These are phyloP conservation scores for Lasioglossum malachurum DNA, from an alignment of 2,888 invertebrate genomes.

Conservation along the genomic window DNA sequence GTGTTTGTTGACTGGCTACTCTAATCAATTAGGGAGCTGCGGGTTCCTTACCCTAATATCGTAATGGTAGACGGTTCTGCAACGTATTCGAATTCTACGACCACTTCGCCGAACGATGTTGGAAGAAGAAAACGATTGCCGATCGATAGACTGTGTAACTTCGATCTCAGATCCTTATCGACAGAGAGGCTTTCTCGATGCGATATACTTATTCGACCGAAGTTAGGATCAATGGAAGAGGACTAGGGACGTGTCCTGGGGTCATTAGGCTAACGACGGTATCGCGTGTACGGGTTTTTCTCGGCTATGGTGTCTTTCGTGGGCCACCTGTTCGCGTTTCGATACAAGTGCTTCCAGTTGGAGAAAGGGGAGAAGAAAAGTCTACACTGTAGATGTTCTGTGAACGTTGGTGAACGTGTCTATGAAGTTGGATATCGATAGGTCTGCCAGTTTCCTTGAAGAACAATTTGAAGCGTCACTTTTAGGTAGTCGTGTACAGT, in stretches of 20 bases:
- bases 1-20: conserved; percentile 16
- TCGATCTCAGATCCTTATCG: neutral
- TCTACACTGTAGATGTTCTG: neutral
- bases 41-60: conserved; percentile 9
- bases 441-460: neutral
- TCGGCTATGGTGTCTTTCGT: conserved; percentile 1
- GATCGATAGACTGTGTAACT: neutral
- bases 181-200: neutral
- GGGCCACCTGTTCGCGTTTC: conserved; percentile 13
- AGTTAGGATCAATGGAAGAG: neutral
- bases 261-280: neutral
- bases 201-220: neutral
- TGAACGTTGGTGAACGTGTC: neutral
- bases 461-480: neutral
- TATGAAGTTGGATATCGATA: neutral
- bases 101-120: neutral
- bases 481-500: neutral
- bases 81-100: conserved; percentile 2
- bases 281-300: conserved; percentile 37
- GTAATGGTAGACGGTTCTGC: conserved; percentile 13
- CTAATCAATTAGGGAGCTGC: conserved; percentile 16
- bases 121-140: neutral
- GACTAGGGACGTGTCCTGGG: conserved; percentile 2
- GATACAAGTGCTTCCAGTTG: neutral
- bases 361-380: neutral